phyloP scores from a whole-genome alignment of 2,797 vertebrate genomes.

The Tauraco hartlaubi region DNA sequence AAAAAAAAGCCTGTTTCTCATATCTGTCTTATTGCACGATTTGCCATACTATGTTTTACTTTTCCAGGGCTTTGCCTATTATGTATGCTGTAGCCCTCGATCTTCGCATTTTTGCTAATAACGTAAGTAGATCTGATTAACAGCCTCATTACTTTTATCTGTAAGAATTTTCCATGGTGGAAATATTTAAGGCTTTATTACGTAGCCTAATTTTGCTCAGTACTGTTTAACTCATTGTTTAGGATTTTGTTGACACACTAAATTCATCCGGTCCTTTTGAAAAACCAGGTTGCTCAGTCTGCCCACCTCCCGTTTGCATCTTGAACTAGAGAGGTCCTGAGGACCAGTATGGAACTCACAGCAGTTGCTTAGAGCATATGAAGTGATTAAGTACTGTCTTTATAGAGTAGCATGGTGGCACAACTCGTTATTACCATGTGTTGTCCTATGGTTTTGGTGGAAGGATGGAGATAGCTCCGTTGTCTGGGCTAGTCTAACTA shows the following conservation, averaged over 20 bases:
- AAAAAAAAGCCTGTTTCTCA: not conserved
- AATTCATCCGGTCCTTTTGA: not conserved
- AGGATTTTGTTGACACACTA: not conserved
- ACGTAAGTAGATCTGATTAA: slow-evolving; percentile 82
- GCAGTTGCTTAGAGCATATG: not conserved
- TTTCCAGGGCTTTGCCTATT: slow-evolving; percentile 90
- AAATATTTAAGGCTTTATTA: not conserved
- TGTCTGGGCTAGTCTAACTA: not conserved
- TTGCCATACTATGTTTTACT: not conserved
- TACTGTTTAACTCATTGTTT: not conserved
- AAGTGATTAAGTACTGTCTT: not conserved
- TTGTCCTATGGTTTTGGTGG: not conserved
- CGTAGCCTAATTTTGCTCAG: not conserved
- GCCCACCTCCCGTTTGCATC: not conserved
- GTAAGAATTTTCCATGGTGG: not conserved
- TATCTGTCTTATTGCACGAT: not conserved
- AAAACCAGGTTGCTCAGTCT: not conserved
- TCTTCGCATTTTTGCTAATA: slow-evolving; percentile 95
- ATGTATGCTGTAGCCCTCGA: slow-evolving; percentile 96
- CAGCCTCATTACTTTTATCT: not conserved
- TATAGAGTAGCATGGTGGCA: not conserved
- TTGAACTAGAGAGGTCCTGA: not conserved
- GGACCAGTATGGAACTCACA: not conserved
- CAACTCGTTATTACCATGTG: not conserved
- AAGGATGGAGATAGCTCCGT: not conserved